Evolutionary conservation across 2,888 invertebrate genomes (phyloP).

Genomic region (Muscina levida): DNA sequence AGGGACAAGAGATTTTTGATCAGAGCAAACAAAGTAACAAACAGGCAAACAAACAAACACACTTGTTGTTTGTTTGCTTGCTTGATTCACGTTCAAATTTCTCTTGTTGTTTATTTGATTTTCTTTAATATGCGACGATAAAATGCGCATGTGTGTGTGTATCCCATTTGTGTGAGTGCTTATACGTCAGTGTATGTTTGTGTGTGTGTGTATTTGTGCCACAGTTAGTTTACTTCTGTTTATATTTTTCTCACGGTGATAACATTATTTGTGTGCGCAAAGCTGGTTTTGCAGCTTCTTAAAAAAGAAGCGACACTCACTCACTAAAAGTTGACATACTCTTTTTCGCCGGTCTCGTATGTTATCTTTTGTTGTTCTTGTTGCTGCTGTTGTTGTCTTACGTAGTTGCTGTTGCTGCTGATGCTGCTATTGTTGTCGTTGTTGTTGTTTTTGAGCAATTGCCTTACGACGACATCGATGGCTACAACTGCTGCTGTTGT

Average conservation of each 20-base stretch:
- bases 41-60: slow-evolving; percentile 40
- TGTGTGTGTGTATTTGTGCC: slow-evolving; percentile 52
- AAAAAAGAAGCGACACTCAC: slow-evolving; percentile 64
- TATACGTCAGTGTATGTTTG: background rate
- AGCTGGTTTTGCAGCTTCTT: slow-evolving; percentile 66
- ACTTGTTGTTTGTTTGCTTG: slow-evolving; percentile 41
- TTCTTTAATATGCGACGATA: slow-evolving; percentile 53
- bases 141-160: slow-evolving; percentile 19
- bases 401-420: slow-evolving; percentile 57
- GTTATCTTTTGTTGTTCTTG: slow-evolving; percentile 59
- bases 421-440: slow-evolving; percentile 15
- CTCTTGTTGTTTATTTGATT: slow-evolving; percentile 59
- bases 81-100: slow-evolving; percentile 61
- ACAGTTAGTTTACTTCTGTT: slow-evolving; percentile 66
- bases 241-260: slow-evolving; percentile 71
- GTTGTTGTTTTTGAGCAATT: slow-evolving; percentile 42
- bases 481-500: slow-evolving; percentile 20
- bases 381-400: slow-evolving; percentile 66
- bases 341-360: slow-evolving; percentile 68
- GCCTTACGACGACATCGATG: slow-evolving; percentile 35
- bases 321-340: slow-evolving; percentile 68
- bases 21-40: no score
- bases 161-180: slow-evolving; percentile 18
- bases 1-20: no score
- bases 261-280: slow-evolving; percentile 66